Evolutionary conservation across 2,113 vertebrate species (phyloP).

Genomic region (Porphyrio hochstetteri): DNA sequence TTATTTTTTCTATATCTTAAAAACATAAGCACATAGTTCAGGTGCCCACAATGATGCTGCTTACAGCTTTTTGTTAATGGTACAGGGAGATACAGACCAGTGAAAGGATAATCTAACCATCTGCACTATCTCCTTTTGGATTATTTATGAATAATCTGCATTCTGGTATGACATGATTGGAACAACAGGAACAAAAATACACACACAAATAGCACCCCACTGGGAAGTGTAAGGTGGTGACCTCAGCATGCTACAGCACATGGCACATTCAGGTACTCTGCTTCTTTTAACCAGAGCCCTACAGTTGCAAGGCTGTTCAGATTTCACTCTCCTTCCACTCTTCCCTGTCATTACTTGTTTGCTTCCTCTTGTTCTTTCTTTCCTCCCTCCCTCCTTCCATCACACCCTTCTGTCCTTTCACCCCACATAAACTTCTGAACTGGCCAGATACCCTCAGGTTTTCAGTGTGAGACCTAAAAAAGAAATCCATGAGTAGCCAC

Average conservation of each 20-base stretch:
- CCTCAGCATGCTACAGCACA: accelerated
- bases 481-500: background rate
- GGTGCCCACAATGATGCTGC: background rate
- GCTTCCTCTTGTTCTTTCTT: background rate
- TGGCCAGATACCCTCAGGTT: background rate
- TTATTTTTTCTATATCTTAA: background rate
- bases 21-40: background rate
- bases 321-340: background rate
- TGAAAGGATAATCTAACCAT: background rate
- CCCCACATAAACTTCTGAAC: background rate
- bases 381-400: background rate
- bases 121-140: background rate
- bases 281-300: background rate
- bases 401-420: background rate
- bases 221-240: background rate
- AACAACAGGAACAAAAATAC: background rate
- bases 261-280: background rate
- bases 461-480: background rate
- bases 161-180: background rate
- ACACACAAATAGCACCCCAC: background rate
- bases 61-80: background rate
- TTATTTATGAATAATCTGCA: background rate
- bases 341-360: background rate
- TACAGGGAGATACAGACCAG: accelerated
- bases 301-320: background rate